Conservation (phyloP, 2,797 vertebrate genomes). For the Picus viridis region DNA sequence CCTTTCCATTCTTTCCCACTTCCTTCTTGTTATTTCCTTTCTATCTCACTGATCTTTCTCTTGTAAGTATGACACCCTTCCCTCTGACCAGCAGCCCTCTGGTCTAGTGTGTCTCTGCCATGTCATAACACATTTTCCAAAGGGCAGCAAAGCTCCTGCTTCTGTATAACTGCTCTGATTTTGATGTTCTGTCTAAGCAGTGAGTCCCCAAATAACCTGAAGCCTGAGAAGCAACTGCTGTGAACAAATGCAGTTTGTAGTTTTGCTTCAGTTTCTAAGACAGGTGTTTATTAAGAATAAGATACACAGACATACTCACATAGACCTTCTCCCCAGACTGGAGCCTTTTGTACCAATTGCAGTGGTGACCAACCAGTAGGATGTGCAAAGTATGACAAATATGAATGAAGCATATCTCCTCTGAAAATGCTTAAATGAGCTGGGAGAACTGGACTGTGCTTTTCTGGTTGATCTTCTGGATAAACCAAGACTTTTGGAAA, state of each 20-base stretch:
- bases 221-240: neutral
- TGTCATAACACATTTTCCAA: rapidly evolving
- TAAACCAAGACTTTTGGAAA: neutral
- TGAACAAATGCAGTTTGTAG: neutral
- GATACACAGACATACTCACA: neutral
- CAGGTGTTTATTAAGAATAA: neutral
- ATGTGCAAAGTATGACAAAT: neutral
- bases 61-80: neutral
- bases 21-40: neutral
- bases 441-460: neutral
- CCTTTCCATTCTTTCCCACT: neutral
- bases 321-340: neutral
- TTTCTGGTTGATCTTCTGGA: neutral
- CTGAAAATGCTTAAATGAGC: neutral
- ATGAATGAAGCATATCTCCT: neutral
- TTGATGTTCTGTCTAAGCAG: neutral
- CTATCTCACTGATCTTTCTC: neutral
- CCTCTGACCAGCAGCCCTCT: rapidly evolving
- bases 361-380: neutral
- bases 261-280: neutral
- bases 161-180: neutral
- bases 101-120: neutral
- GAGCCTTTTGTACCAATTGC: neutral
- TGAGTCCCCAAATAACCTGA: neutral
- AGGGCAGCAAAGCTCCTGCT: neutral